Evolutionary conservation across 2,888 invertebrate species (phyloP), one percentile per base, ranked within the genome.

Genomic region (Caenorhabditis sp.): DNA sequence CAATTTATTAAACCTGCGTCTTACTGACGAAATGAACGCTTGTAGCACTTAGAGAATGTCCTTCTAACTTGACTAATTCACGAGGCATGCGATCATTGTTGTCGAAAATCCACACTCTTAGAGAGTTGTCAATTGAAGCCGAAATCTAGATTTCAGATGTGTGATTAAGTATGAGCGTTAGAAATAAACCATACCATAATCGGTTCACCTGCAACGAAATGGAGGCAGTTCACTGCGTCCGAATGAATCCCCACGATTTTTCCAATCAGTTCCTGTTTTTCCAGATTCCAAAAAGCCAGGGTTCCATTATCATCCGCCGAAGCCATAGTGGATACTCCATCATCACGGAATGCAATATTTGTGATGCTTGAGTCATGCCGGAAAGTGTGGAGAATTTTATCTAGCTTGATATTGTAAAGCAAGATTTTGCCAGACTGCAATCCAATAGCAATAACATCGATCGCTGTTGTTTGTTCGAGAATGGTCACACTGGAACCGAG

Each of bases 381-480:
- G 89, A 96, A 94, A 79, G 45, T 22, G 20, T 95, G 93, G 0
- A 98, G 86, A 0, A 93, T 93, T 87, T 94, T 92, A 89, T 98
- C 94, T 87, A 91, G 93, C 87, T 94, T 93, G 15, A 99, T 90
- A 91, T 99, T 96, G 79, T 96, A 93, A 22, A 99, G 89, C 46
- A 94, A 91, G 27, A 98, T 94, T 86, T 92, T 92, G 0, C 96
- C 96, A 90, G 93, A 93, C 0, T 91, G 92, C 74, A 96, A 91
- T 4, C 95, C 98, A 58, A 98, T 91, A 0, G 94, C 98, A 0
- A 94, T 93, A 0, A 98, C 94, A 91, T 99, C 95, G 8, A 95
- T 86, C 0, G 96, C 98, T 0, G 98, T 96, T 0, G 96, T 94
- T 86, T 95, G 94, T 88, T 94, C 93, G 32, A 95, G 89, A 15